These are phyloP conservation scores for Drosophila persimilis DNA, from an alignment of 1,140 invertebrate genomes.

Conservation along the genomic window DNA sequence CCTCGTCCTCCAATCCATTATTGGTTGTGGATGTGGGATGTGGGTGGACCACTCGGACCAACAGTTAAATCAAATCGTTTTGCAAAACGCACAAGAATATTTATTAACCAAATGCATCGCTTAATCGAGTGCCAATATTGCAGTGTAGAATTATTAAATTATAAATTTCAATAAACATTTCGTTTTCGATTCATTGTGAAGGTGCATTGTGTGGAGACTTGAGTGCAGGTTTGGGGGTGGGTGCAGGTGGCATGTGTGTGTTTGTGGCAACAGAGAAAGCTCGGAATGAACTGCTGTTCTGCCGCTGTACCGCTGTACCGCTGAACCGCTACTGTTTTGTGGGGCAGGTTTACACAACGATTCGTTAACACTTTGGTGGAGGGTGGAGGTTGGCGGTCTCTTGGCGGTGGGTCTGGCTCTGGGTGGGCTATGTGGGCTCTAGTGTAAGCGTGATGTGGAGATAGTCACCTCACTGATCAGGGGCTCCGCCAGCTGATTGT, in stretches of 20 bases:
- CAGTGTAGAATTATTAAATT: conserved; percentile 21
- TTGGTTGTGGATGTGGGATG: neutral
- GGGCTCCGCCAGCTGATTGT: conserved; percentile 92
- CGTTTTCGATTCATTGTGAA: conserved; percentile 8
- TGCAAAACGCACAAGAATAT: conserved; percentile 60
- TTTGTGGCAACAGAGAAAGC: conserved; percentile 30
- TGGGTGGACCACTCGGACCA: conserved; percentile 9
- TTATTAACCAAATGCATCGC: conserved; percentile 56
- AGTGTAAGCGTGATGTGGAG: conserved; percentile 80
- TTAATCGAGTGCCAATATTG: conserved; percentile 31
- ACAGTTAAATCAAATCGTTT: conserved; percentile 59
- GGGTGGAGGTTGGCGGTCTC: conserved; percentile 8
- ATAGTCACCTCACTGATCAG: conserved; percentile 92
- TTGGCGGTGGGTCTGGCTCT: neutral
- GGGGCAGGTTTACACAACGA: conserved; percentile 31
- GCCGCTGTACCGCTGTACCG: conserved; percentile 4
- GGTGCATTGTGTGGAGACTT: conserved; percentile 33
- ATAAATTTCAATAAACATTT: conserved; percentile 43
- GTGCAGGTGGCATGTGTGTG: conserved; percentile 12
- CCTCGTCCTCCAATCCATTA: conserved; percentile 2
- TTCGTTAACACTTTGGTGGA: conserved; percentile 32
- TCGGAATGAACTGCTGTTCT: conserved; percentile 5
- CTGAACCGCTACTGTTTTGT: no score
- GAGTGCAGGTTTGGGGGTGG: neutral
- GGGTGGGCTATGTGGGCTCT: conserved; percentile 39